Evolutionary conservation across 2,113 vertebrate genomes (phyloP), one percentile per base, ranked within the genome.

Genomic region (Struthio camelus): DNA sequence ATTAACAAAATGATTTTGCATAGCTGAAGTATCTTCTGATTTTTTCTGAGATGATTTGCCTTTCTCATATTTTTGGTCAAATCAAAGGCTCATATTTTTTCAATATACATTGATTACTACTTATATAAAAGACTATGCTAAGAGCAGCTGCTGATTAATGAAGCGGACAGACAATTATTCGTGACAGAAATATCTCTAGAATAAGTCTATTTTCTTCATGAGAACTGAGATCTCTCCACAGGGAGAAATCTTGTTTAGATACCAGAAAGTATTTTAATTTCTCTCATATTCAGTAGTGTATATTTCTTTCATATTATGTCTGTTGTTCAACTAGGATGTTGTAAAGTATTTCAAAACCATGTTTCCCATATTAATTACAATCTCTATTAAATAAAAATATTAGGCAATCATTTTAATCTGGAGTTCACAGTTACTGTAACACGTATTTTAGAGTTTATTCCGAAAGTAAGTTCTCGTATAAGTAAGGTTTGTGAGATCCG

Each of bases 121-220:
- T 91, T 77, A 32, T 80, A 72, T 40, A 84, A 66, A 92, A 80
- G 84, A 77, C 14, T 40, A 27, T 23, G 20, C 66, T 71, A 91
- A 94, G 62, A 42, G 14, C 69, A 94, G 58, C 80, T 87, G 71
- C 88, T 95, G 85, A 96, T 95, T 91, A 97, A 91, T 77, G 65
- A 96, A 92, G 92, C 53, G 40, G 91, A 84, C 76, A 84, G 72
- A 67, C 27, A 93, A 14, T 78, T 54, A 79, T 61, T 86, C 81
- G 42, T 69, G 53, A 93, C 53, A 15, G 56, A 72, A 72, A 42
- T 81, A 85, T 84, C 92, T 88, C 94, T 92, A 92, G 82, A 86
- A 76, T 44, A 93, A 82, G 53, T 48, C 30, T 67, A 36, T 87
- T 94, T 94, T 94, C 56, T 62, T 90, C n/a, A 58, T 6, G 36